Percentiles rank a stretch among this genome's conserved stretches.
Conservation (phyloP, 2,797 vertebrate genomes). For the Brachymystax lenok region DNA sequence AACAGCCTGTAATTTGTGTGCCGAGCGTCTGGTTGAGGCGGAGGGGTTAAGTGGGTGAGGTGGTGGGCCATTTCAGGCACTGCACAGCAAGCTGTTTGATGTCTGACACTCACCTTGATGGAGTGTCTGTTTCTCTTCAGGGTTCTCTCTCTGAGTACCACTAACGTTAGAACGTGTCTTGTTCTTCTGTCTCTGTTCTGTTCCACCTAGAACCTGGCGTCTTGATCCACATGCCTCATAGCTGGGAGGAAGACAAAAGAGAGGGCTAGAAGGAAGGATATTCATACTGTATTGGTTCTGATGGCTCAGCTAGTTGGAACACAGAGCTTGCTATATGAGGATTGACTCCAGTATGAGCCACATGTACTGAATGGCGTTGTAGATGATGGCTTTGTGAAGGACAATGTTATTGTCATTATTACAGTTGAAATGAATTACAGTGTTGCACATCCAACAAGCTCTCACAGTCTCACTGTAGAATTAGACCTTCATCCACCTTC, state of each 20-base stretch:
- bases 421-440: not conserved
- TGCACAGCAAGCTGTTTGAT: conserved; percentile 13
- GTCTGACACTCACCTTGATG: conserved; percentile 28
- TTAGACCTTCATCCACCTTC: not conserved
- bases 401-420: not conserved
- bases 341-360: not conserved
- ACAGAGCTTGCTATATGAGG: not conserved
- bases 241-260: not conserved
- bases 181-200: conserved; percentile 3
- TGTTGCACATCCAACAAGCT: too few relatives aligned
- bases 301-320: not conserved
- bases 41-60: conserved; percentile 39
- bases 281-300: too few relatives aligned
- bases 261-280: not conserved
- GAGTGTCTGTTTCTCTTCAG: conserved; percentile 24
- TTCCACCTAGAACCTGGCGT: not conserved
- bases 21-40: conserved; percentile 32
- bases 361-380: not conserved
- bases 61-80: conserved; percentile 19
- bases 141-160: not conserved
- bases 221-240: not conserved
- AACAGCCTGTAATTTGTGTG: conserved; percentile 42
- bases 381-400: not conserved
- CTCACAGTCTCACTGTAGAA: too few relatives aligned
- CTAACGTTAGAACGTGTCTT: not conserved